These are phyloP conservation scores for Apomyelois bistriatella DNA, from an alignment of 2,888 invertebrate genomes.

Conservation along the genomic window DNA sequence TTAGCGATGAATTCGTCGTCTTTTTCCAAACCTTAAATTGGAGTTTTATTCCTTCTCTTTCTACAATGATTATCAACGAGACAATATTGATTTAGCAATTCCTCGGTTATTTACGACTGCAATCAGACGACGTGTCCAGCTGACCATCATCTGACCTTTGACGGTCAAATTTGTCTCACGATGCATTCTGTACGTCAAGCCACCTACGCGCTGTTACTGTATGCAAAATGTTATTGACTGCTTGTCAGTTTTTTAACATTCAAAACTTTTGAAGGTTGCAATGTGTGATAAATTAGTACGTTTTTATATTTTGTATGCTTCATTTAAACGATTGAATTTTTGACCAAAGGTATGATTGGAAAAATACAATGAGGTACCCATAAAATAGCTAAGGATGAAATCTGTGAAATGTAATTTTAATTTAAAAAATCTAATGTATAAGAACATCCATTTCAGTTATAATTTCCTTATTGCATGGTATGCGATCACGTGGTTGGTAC, in stretches of 20 bases:
- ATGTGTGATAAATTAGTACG: not conserved
- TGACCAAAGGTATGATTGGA: too few relatives aligned
- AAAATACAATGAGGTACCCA: too few relatives aligned
- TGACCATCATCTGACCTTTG: conserved; percentile 21
- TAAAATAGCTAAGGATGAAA: too few relatives aligned
- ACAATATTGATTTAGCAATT: too few relatives aligned
- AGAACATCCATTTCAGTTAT: not conserved
- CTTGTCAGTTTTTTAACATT: conserved; percentile 9
- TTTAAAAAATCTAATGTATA: too few relatives aligned
- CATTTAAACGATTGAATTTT: too few relatives aligned
- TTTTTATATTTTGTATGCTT: not conserved
- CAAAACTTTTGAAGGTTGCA: conserved; percentile 4
- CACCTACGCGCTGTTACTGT: not conserved
- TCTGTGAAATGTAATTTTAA: too few relatives aligned
- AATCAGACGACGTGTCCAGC: conserved; percentile 26
- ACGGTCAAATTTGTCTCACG: conserved; percentile 18
- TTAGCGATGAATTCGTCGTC: conserved; percentile 23
- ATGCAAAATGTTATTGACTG: conserved; percentile 9
- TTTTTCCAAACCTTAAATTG: not conserved
- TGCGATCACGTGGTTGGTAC: conserved; percentile 8
- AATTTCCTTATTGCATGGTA: not conserved
- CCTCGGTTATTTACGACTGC: not conserved
- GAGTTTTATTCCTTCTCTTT: too few relatives aligned
- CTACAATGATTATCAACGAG: too few relatives aligned
- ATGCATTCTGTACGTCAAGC: conserved; percentile 4